Conservation (phyloP, 2,888 invertebrate species). For the Spodoptera littoralis region DNA sequence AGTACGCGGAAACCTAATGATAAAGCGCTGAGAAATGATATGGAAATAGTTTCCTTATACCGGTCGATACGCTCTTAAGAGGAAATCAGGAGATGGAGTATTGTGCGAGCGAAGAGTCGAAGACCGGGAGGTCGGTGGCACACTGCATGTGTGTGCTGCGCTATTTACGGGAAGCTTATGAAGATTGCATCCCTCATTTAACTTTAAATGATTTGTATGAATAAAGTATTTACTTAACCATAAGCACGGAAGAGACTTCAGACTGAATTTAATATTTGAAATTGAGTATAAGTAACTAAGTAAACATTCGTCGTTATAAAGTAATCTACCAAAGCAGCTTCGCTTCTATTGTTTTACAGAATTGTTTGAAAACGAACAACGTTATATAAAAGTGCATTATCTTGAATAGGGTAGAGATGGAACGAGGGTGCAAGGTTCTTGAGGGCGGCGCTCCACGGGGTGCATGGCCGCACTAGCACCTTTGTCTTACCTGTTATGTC, state of each 20-base stretch:
- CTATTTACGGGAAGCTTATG: conserved; percentile 9
- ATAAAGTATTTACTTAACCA: too few relatives aligned
- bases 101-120: conserved; percentile 46
- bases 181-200: conserved; percentile 29
- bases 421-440: conserved; percentile 76
- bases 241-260: too few relatives aligned
- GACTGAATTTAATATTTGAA: background rate
- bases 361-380: conserved; percentile 69
- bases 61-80: conserved; percentile 50
- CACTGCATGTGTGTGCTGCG: conserved; percentile 14
- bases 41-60: conserved; percentile 70
- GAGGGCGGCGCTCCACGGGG: conserved; percentile 74
- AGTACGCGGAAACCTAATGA: conserved; percentile 62
- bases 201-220: conserved; percentile 8
- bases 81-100: conserved; percentile 55
- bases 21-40: conserved; percentile 65
- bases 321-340: conserved; percentile 6
- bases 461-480: conserved; percentile 76
- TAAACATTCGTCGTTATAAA: background rate
- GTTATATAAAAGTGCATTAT: conserved; percentile 79
- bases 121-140: conserved; percentile 53
- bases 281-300: background rate
- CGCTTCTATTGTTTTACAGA: conserved; percentile 58
- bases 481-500: conserved; percentile 70
- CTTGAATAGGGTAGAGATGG: conserved; percentile 64